Evolutionary conservation across 2,888 invertebrate species (phyloP).

Genomic region (Acutogordius australiensis): DNA sequence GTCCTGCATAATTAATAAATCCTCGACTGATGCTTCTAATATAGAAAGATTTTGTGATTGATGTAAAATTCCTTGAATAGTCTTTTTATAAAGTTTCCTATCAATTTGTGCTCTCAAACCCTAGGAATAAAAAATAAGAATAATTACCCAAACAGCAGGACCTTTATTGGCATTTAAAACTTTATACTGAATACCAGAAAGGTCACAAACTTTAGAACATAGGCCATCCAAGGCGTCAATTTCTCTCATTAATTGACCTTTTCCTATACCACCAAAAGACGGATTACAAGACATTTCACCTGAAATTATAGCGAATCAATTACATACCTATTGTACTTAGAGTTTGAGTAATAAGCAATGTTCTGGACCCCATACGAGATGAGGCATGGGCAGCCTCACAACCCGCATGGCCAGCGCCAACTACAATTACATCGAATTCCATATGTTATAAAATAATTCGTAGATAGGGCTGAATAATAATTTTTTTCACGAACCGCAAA

Average conservation of each 20-base stretch:
- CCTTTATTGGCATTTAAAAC: slow-evolving; percentile 48
- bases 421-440: slow-evolving; percentile 41
- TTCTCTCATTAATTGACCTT: slow-evolving; percentile 56
- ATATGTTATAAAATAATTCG: not conserved
- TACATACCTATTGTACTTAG: slow-evolving; percentile 37
- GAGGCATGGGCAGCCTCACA: slow-evolving; percentile 55
- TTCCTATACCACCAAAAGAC: slow-evolving; percentile 66
- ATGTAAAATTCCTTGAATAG: slow-evolving; percentile 37
- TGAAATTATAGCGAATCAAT: slow-evolving; percentile 23
- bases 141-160: slow-evolving; percentile 45
- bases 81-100: slow-evolving; percentile 40
- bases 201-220: slow-evolving; percentile 44
- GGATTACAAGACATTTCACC: slow-evolving; percentile 75
- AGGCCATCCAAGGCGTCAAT: slow-evolving; percentile 60
- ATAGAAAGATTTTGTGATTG: slow-evolving; percentile 32
- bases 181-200: slow-evolving; percentile 23
- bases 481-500: too few relatives aligned
- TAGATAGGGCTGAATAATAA: too few relatives aligned
- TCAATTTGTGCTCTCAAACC: slow-evolving; percentile 63
- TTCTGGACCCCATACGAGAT: slow-evolving; percentile 47
- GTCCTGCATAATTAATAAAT: slow-evolving; percentile 41
- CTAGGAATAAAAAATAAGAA: slow-evolving; percentile 18
- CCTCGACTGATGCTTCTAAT: slow-evolving; percentile 42
- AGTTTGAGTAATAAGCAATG: slow-evolving; percentile 52
- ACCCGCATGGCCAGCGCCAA: slow-evolving; percentile 70